A percentile compares a stretch with the other conserved stretches of the same genome.
Conservation (phyloP, 2,888 invertebrate genomes). For the Harpagoxenus sublaevis region DNA sequence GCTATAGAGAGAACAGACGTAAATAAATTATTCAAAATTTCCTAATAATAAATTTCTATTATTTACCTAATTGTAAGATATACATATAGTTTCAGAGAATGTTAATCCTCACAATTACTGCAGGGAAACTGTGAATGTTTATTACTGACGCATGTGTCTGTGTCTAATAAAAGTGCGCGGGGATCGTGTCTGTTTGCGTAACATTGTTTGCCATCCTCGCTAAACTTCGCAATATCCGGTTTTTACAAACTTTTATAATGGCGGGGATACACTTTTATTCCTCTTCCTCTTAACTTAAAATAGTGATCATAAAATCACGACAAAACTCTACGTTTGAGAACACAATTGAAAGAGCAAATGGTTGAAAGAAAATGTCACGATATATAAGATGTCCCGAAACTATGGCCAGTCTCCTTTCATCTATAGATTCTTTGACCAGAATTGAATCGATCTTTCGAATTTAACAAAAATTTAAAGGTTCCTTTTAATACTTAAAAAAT, state of each 20-base stretch:
- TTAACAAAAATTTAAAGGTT: slow-evolving; percentile 27
- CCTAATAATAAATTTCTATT: neutral
- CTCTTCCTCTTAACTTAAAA: slow-evolving; percentile 48
- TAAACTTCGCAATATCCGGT: slow-evolving; percentile 57
- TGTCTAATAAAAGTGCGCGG: slow-evolving; percentile 26
- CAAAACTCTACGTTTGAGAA: slow-evolving; percentile 48
- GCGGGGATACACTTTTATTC: slow-evolving; percentile 53
- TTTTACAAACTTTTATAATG: slow-evolving; percentile 54
- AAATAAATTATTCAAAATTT: neutral
- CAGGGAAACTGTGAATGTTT: slow-evolving; percentile 6
- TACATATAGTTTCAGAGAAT: neutral
- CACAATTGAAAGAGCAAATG: slow-evolving; percentile 50
- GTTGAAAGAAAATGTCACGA: slow-evolving; percentile 39
- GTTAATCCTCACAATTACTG: slow-evolving; percentile 15
- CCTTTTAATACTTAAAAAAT: slow-evolving; percentile 2
- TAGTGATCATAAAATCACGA: slow-evolving; percentile 56
- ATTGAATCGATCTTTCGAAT: slow-evolving; percentile 30
- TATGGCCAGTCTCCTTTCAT: slow-evolving; percentile 25
- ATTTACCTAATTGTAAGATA: neutral
- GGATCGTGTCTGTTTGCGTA: slow-evolving; percentile 43
- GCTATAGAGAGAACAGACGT: neutral
- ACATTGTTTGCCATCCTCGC: slow-evolving; percentile 49
- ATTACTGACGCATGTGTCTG: slow-evolving; percentile 1
- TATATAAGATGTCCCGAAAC: slow-evolving; percentile 43
- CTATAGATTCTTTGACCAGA: slow-evolving; percentile 34